Conservation (phyloP, 2,113 vertebrate genomes). For the Chiloscyllium plagiosum region DNA sequence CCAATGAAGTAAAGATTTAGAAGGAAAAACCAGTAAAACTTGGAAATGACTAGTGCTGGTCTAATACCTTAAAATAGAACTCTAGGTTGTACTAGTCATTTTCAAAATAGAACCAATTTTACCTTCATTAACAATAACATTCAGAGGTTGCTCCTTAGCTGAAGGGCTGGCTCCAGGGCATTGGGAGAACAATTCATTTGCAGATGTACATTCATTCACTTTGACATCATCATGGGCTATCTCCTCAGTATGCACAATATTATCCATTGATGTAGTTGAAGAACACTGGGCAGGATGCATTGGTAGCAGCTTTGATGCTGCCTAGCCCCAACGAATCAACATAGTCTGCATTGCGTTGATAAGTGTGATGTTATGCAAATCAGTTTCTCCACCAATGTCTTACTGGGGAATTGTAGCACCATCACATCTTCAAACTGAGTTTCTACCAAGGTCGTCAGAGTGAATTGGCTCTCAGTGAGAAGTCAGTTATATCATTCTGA, state of each 20-base stretch:
- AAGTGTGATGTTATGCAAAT: not conserved
- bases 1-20: not conserved
- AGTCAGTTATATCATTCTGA: not conserved
- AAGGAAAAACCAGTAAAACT: too few species aligned
- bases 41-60: too few species aligned
- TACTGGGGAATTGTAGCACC: not conserved
- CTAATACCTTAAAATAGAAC: too few species aligned
- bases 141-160: not conserved
- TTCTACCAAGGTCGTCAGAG: not conserved
- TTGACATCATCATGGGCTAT: too few species aligned
- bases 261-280: not conserved
- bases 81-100: too few species aligned
- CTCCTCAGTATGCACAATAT: not conserved
- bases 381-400: not conserved
- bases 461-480: not conserved
- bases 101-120: not conserved
- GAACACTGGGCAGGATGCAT: not conserved
- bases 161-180: not conserved
- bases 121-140: not conserved
- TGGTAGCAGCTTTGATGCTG: not conserved
- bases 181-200: not conserved
- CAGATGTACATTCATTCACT: too few species aligned
- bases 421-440: not conserved
- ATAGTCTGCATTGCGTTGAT: not conserved
- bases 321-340: not conserved